These are phyloP conservation scores for Nomada lathburiana DNA, from an alignment of 2,888 invertebrate species.

Conservation along the genomic window DNA sequence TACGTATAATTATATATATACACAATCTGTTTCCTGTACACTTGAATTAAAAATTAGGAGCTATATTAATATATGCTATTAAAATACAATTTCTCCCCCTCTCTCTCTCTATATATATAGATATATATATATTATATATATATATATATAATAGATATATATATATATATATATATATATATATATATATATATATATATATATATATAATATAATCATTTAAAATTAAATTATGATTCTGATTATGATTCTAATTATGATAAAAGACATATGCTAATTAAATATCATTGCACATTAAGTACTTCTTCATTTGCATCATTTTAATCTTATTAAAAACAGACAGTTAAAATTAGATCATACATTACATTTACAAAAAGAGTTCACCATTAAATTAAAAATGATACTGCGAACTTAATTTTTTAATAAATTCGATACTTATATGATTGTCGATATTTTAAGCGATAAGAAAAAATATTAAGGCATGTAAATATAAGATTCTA, in stretches of 20 bases:
- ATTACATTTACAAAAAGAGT: not conserved
- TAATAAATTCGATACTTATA: not conserved
- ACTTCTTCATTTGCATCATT: not conserved
- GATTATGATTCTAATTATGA: not conserved
- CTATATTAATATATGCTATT: not conserved
- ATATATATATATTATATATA: no score
- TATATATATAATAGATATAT: no score
- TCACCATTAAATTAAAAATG: not conserved
- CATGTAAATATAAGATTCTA: conserved; percentile 43
- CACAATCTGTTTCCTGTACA: not conserved
- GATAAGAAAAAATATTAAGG: conserved; percentile 21
- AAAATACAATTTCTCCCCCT: not conserved
- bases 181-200: no score
- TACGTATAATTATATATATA: no score
- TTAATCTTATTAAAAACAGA: conserved; percentile 4
- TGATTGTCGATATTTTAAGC: not conserved
- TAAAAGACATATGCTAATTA: not conserved
- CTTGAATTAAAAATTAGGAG: not conserved
- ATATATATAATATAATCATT: not conserved
- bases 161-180: no score
- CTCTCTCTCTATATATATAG: no score
- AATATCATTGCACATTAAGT: conserved; percentile 1
- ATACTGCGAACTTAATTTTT: not conserved
- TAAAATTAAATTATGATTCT: not conserved
- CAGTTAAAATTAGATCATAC: not conserved